These are phyloP conservation scores for Anser brachyrhynchus DNA, from an alignment of 2,113 vertebrate genomes.

Conservation along the genomic window DNA sequence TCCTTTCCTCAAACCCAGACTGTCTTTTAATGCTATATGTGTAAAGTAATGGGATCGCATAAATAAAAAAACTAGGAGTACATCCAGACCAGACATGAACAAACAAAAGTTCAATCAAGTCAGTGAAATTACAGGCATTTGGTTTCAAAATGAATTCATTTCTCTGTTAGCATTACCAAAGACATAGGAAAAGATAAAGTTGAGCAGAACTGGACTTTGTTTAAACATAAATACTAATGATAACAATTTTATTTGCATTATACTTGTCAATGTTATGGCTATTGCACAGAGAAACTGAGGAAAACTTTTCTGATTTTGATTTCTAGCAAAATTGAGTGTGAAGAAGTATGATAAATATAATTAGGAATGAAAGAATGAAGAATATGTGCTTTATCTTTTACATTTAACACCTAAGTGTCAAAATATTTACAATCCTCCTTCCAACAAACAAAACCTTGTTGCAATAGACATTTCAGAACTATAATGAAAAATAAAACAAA, in stretches of 20 bases:
- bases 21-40: rapidly evolving
- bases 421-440: not conserved
- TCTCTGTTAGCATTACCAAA: not conserved
- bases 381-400: not conserved
- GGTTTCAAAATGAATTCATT: not conserved
- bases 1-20: not conserved
- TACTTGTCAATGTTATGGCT: not conserved
- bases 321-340: not conserved
- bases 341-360: not conserved
- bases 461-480: not conserved
- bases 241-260: not conserved
- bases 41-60: not conserved
- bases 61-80: not conserved
- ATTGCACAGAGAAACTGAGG: not conserved
- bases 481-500: not conserved
- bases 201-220: not conserved
- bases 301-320: not conserved
- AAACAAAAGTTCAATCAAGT: not conserved
- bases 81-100: not conserved
- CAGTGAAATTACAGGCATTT: not conserved
- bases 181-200: not conserved
- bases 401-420: not conserved
- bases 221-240: not conserved
- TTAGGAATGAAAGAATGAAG: not conserved
- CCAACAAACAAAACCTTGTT: not conserved